Conservation (phyloP, 2,888 invertebrate genomes). For the Octonoba sinensis region DNA sequence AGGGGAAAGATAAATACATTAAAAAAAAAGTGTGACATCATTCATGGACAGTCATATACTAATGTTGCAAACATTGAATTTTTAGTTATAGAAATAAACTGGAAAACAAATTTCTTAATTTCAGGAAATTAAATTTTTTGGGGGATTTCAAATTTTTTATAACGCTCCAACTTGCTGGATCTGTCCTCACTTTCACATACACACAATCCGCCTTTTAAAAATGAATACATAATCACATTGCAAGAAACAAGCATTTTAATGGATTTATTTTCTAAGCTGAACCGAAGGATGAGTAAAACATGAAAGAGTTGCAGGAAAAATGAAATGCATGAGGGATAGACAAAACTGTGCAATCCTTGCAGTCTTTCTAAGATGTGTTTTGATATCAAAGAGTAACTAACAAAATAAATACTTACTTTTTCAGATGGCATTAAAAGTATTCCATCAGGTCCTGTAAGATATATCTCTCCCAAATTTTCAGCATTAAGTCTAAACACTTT, state of each 20-base stretch:
- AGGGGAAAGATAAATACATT: too few relatives aligned
- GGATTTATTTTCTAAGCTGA: not conserved
- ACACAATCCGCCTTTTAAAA: not conserved
- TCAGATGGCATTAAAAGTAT: conserved; percentile 31
- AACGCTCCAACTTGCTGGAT: not conserved
- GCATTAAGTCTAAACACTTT: conserved; percentile 71
- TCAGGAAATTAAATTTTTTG: too few relatives aligned
- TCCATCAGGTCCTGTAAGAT: conserved; percentile 80
- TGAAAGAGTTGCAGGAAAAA: not conserved
- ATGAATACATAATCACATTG: too few relatives aligned
- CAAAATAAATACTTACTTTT: conserved; percentile 14
- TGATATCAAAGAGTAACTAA: not conserved
- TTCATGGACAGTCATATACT: too few relatives aligned
- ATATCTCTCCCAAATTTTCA: conserved; percentile 76
- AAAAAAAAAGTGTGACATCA: too few relatives aligned
- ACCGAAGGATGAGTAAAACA: not conserved
- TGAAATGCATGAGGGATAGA: too few relatives aligned
- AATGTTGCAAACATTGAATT: too few relatives aligned
- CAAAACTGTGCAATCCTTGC: not conserved
- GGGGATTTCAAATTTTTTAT: too few relatives aligned
- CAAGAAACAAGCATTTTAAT: not conserved
- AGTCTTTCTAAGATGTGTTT: not conserved
- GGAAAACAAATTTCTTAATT: too few relatives aligned
- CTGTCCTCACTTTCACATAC: not conserved
- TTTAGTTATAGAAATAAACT: too few relatives aligned